These are phyloP conservation scores for Silurus asotus DNA, from an alignment of 2,113 vertebrate species.

Conservation along the genomic window DNA sequence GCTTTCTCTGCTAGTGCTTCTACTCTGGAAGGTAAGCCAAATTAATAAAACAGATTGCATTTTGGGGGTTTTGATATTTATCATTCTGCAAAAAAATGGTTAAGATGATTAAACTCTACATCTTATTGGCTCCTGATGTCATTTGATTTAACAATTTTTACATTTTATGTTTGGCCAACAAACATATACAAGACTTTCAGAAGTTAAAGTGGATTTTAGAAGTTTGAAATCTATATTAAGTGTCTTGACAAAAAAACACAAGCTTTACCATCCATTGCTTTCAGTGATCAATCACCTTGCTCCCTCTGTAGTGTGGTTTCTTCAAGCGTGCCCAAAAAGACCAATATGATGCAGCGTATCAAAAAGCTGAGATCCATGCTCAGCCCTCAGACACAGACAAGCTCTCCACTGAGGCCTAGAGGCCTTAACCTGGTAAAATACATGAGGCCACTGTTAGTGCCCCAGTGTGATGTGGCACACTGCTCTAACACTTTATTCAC, in stretches of 20 bases:
- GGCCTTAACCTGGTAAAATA: conserved; percentile 82
- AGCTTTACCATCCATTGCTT: conserved; percentile 28
- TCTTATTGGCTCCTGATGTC: neutral
- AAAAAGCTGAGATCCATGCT: conserved; percentile 98
- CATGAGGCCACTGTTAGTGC: conserved; percentile 53
- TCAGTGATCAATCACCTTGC: conserved; percentile 81
- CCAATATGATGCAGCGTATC: conserved; percentile 92
- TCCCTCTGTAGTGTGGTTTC: conserved; percentile 98
- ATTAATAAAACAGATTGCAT: neutral
- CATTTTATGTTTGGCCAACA: neutral
- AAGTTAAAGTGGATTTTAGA: neutral
- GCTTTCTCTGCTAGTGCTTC: conserved; percentile 86
- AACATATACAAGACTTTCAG: neutral
- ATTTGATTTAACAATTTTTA: neutral
- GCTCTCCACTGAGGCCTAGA: conserved; percentile 94
- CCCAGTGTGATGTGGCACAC: conserved; percentile 77
- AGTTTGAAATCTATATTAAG: neutral
- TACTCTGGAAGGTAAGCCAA: conserved; percentile 89
- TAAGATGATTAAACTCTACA: neutral
- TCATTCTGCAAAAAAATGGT: neutral
- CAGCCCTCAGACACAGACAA: conserved; percentile 99
- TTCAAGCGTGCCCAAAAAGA: conserved; percentile 98
- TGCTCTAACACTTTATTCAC: conserved; percentile 63
- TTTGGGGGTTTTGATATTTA: neutral
- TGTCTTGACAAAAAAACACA: conserved; percentile 6